These are phyloP conservation scores for Etia nguti DNA, from an alignment of 2,113 vertebrate species.

Conservation along the genomic window DNA sequence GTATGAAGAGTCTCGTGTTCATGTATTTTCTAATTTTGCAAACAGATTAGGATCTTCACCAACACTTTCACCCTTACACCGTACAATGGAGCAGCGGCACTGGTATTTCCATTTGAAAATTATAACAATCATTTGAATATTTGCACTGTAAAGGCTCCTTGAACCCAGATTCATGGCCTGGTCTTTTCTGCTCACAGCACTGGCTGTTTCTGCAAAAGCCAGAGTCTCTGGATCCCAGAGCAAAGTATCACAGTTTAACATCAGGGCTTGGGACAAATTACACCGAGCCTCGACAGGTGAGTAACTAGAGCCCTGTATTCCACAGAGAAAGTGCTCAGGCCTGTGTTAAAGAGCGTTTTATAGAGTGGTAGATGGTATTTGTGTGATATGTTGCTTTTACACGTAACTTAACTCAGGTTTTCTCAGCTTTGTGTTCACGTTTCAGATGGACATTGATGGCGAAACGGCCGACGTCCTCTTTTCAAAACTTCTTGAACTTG, in stretches of 20 bases:
- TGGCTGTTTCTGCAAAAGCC: conserved; percentile 83
- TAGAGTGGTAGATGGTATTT: not conserved
- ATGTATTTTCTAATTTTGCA: not conserved
- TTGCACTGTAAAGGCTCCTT: not conserved
- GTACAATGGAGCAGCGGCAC: conserved; percentile 85
- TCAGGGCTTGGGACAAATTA: conserved; percentile 80
- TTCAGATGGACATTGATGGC: conserved; percentile 84
- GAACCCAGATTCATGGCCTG: not conserved
- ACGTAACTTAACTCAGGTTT: not conserved
- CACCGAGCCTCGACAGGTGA: conserved; percentile 70
- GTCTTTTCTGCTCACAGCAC: conserved; percentile 63
- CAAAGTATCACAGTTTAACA: conserved; percentile 83
- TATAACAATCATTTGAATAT: not conserved
- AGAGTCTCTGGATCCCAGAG: conserved; percentile 77
- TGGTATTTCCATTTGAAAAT: conserved; percentile 68
- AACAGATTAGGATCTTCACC: conserved; percentile 86
- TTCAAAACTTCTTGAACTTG: conserved; percentile 78
- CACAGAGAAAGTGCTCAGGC: not conserved
- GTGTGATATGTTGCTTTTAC: not conserved
- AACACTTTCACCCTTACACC: conserved; percentile 87
- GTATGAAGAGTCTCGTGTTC: not conserved
- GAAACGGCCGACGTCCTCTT: conserved; percentile 76
- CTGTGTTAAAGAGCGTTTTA: not conserved
- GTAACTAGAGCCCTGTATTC: not conserved
- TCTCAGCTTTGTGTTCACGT: not conserved